Evolutionary conservation across 1,140 invertebrate genomes (phyloP).

Genomic region (Dendrolimus kikuchii): DNA sequence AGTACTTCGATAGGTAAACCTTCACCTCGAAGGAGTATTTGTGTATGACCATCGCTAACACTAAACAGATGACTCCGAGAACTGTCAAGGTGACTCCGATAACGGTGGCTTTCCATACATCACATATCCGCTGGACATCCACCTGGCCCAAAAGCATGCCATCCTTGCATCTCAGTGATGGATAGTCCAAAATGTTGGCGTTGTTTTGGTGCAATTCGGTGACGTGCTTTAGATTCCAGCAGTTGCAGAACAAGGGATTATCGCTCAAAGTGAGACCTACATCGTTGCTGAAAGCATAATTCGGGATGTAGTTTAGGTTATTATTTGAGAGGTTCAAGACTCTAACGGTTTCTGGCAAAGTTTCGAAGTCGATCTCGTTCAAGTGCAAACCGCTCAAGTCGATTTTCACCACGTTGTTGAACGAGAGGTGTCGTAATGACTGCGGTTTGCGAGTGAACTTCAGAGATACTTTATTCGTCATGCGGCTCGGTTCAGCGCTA

Average conservation of each 20-base stretch:
- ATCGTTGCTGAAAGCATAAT: constrained; percentile 12
- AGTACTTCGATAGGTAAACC: background rate
- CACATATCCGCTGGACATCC: constrained; percentile 1
- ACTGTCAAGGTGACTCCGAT: background rate
- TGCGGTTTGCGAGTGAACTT: too few species aligned
- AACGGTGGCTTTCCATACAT: background rate
- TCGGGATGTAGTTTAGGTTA: constrained; percentile 15
- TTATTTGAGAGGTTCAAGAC: constrained; percentile 28
- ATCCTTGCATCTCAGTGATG: background rate
- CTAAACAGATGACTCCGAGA: background rate
- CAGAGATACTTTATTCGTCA: too few species aligned
- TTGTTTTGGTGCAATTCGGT: constrained; percentile 5
- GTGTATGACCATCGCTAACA: background rate
- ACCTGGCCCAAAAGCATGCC: background rate
- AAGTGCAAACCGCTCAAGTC: constrained; percentile 5
- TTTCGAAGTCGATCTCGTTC: background rate
- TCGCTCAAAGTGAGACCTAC: constrained; percentile 15
- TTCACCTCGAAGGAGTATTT: background rate
- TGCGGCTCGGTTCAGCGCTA: too few species aligned
- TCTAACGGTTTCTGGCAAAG: constrained; percentile 3
- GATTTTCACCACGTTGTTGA: constrained; percentile 1
- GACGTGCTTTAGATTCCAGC: constrained; percentile 12
- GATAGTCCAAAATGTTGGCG: background rate
- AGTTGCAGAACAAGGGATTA: constrained; percentile 29
- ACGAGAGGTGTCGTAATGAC: too few species aligned